phyloP scores from a whole-genome alignment of 92 coral and sea anemone genomes.

The Porites cylindrica region DNA sequence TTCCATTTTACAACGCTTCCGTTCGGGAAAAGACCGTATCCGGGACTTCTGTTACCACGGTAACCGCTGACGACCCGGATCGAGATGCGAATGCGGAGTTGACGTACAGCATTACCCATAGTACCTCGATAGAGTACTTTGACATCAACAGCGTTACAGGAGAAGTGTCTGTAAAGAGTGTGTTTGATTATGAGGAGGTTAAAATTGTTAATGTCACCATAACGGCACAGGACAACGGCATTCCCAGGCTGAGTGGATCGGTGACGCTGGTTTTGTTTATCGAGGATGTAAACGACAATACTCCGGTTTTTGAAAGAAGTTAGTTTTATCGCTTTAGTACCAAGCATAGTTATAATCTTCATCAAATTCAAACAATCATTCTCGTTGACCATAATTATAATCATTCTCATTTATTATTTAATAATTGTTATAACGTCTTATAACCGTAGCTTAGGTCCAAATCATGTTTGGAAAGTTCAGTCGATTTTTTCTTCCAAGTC shows the following conservation, averaged over 20 bases:
- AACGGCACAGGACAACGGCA: constrained; percentile 68
- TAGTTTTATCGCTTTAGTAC: not conserved
- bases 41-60: constrained; percentile 73
- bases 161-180: constrained; percentile 58
- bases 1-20: constrained; percentile 57
- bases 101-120: constrained; percentile 57
- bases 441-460: too few species aligned
- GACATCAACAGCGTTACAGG: constrained; percentile 60
- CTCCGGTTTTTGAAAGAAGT: constrained; percentile 39
- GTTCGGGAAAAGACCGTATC: constrained; percentile 64
- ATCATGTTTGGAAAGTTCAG: too few species aligned
- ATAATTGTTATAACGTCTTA: too few species aligned
- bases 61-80: constrained; percentile 66
- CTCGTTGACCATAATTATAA: too few species aligned
- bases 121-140: constrained; percentile 44
- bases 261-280: constrained; percentile 47
- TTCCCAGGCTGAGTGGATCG: constrained; percentile 47
- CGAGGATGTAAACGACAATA: constrained; percentile 69
- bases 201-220: constrained; percentile 40
- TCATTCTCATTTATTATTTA: too few species aligned
- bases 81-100: constrained; percentile 70
- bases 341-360: not conserved
- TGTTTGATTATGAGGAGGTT: constrained; percentile 54
- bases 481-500: too few species aligned
- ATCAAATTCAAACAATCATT: too few species aligned